Base-by-base conservation (phyloP, 1,140 invertebrate genomes). In the Scylla paramamosain region DNA sequence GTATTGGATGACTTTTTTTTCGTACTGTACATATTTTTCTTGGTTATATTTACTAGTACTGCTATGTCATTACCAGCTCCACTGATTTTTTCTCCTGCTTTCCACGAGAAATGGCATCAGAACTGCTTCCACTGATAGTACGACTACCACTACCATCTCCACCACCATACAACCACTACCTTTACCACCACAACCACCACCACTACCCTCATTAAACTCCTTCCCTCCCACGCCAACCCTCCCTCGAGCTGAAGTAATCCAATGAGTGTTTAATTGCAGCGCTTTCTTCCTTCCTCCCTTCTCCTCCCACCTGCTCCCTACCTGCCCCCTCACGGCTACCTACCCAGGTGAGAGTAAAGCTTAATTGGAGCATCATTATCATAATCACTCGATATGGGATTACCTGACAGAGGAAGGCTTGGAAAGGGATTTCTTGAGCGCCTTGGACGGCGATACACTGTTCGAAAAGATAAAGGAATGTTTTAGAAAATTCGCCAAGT, bases 331-430 rank as follows among this genome's bases (percentile, higher is more conserved):
- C 20, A 7, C 8, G 16, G 20, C n/a, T n/a, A 77, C 25, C 67
- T 8, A n/a, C 67, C 67, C 67, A n/a, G 67, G 67, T n/a, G 67
- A 77, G 67, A 25, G 67, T 77, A 77, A 77, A 59, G 52, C n/a
- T 77, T 77, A 77, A 77, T 77, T 77, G 67, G 67, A 77, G 25
- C 67, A 77, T 77, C 67, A 77, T 77, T 77, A 77, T 77, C 20
- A 77, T 77, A 77, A 77, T 77, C 67, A 77, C 67, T 77, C 67
- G n/a, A 77, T 77, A 77, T 77, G n/a, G 67, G 67, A 77, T 77
- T n/a, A 77, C 67, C 67, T 77, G 25, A 77, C 67, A 77, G 67
- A 77, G 67, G 67, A n/a, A 77, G 67, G 67, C 67, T 77, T n/a
- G 12, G 67, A n/a, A 7, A n/a, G 67, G 67, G 67, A 77, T n/a